Conservation (phyloP, 1,140 invertebrate species). For the Pantala flavescens region DNA sequence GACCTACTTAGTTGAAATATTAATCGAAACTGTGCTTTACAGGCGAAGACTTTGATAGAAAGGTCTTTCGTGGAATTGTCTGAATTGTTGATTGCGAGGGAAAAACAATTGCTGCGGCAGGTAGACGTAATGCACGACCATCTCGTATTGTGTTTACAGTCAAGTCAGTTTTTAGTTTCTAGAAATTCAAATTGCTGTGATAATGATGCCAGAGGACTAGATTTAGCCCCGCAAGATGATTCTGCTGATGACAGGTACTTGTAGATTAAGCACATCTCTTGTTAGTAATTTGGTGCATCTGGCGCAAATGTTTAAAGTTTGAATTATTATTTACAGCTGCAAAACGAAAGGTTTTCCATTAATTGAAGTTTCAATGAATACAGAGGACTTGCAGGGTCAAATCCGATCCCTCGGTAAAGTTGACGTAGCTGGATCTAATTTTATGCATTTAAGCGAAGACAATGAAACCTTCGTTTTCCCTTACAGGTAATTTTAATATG, state of each 20-base stretch:
- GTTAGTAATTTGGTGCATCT: no score
- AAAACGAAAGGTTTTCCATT: background rate
- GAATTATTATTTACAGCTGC: background rate
- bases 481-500: background rate
- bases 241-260: no score
- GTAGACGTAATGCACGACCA: background rate
- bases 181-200: background rate
- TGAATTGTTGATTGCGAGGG: background rate
- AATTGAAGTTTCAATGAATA: background rate
- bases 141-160: background rate
- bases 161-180: background rate
- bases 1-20: no score
- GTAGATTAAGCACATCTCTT: no score
- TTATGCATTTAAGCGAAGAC: slow-evolving; percentile 2
- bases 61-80: background rate
- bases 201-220: background rate
- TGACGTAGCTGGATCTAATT: background rate
- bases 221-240: no score
- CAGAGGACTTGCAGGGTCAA: background rate
- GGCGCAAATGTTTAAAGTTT: background rate
- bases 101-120: background rate
- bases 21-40: no score
- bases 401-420: background rate
- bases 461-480: background rate
- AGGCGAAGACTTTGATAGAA: background rate